Conservation (phyloP, 2,113 vertebrate species). For the Labeo rohita region DNA sequence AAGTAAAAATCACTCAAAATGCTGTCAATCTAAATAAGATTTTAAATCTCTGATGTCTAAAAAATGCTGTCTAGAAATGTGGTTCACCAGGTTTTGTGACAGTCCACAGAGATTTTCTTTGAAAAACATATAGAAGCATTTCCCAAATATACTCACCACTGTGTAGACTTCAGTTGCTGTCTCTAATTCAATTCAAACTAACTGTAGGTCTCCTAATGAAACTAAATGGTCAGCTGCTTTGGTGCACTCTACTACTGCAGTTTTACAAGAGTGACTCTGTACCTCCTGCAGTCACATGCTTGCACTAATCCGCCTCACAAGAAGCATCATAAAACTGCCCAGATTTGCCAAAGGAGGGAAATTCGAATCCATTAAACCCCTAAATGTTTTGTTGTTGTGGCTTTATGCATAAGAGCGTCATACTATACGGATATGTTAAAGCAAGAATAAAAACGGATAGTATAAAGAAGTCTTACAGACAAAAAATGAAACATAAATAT, state of each 20-base stretch:
- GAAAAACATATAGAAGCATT: not conserved
- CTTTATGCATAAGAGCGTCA: not conserved
- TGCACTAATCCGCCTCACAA: conserved; percentile 55
- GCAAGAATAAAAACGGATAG: not conserved
- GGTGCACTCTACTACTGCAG: conserved; percentile 48
- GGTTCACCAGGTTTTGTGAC: not conserved
- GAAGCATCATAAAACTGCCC: conserved; percentile 20
- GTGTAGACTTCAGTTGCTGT: not conserved
- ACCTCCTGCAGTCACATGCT: conserved; percentile 70
- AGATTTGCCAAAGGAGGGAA: conserved; percentile 60
- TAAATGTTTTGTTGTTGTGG: not conserved
- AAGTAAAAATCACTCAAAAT: not conserved
- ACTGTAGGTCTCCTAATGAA: not conserved
- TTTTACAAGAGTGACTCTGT: conserved; percentile 46
- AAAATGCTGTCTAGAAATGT: not conserved
- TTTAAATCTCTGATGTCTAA: not conserved
- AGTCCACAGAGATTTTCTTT: not conserved
- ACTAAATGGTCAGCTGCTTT: conserved; percentile 46
- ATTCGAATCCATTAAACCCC: conserved; percentile 60
- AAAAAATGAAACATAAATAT: not conserved
- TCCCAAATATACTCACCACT: conserved; percentile 23
- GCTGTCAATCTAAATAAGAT: not conserved
- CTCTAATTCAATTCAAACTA: conserved; percentile 23
- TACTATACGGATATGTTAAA: not conserved
- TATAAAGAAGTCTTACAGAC: not conserved